These are phyloP conservation scores for Callionymus lyra DNA, from an alignment of 2,113 vertebrate genomes.

Conservation along the genomic window DNA sequence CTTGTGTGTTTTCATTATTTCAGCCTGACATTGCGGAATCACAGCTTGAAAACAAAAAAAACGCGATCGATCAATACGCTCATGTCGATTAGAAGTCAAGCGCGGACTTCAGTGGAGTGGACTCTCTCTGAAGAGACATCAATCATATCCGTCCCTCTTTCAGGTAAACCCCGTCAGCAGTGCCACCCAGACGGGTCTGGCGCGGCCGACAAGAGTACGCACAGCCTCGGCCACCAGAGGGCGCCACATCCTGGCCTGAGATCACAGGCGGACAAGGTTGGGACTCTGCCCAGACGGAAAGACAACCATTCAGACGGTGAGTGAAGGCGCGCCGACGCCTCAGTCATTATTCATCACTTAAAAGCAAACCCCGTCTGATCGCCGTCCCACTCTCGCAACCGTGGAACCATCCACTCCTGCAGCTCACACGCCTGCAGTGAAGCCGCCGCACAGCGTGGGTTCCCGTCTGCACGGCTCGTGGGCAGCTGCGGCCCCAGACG, in stretches of 20 bases:
- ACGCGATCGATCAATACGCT: too few species aligned
- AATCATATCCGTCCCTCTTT: background rate
- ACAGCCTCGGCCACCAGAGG: conserved; percentile 67
- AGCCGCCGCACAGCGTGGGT: conserved; percentile 47
- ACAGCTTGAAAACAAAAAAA: too few species aligned
- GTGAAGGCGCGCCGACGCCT: conserved; percentile 8
- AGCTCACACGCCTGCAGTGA: conserved; percentile 42
- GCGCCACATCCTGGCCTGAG: conserved; percentile 45
- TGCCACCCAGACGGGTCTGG: conserved; percentile 33
- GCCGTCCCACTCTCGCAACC: background rate
- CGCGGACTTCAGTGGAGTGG: too few species aligned
- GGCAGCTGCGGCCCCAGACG: conserved; percentile 50
- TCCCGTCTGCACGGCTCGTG: conserved; percentile 59
- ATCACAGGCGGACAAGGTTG: conserved; percentile 50
- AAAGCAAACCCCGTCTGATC: background rate
- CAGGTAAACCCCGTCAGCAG: conserved; percentile 51
- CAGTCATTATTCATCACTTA: conserved; percentile 12
- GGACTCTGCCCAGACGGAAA: conserved; percentile 56
- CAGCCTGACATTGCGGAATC: too few species aligned
- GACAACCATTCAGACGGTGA: conserved; percentile 54
- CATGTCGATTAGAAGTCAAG: too few species aligned
- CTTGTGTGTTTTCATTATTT: too few species aligned
- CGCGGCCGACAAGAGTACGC: conserved; percentile 45
- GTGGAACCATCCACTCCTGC: conserved; percentile 12
- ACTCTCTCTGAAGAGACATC: too few species aligned